Percentiles rank a stretch among this genome's conserved stretches.
Evolutionary conservation across 2,113 vertebrate genomes (phyloP).

Genomic region (Myotis davidii): DNA sequence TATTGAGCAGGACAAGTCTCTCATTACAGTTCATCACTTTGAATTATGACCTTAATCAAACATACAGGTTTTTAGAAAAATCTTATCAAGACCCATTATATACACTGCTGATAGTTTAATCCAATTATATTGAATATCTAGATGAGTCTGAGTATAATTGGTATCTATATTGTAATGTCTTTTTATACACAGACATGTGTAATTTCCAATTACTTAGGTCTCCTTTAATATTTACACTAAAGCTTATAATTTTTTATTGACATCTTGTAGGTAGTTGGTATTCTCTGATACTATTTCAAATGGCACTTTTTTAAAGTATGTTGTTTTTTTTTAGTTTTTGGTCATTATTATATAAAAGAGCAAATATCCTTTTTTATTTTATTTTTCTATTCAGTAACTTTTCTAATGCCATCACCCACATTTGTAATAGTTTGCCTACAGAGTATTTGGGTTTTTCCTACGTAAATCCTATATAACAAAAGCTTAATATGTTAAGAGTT

Average conservation of each 20-base stretch:
- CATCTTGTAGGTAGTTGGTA: neutral
- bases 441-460: neutral
- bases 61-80: neutral
- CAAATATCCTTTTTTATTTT: neutral
- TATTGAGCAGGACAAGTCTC: neutral
- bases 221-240: slow-evolving; percentile 16
- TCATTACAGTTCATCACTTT: neutral
- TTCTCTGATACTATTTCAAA: neutral
- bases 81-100: slow-evolving; percentile 3
- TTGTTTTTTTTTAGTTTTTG: neutral
- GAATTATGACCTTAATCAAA: slow-evolving; percentile 6
- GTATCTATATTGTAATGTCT: neutral
- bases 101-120: neutral
- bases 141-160: neutral
- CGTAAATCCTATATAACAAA: neutral
- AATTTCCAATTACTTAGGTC: neutral
- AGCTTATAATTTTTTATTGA: neutral
- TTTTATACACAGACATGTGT: neutral
- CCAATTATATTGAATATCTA: neutral
- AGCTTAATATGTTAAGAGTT: too few species aligned
- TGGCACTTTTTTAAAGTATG: neutral
- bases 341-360: neutral
- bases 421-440: neutral
- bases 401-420: neutral
- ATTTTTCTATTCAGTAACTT: neutral